Percentiles rank a stretch among this genome's conserved stretches.
phyloP scores from a whole-genome alignment of 2,797 vertebrate species.

The Antennarius maculatus region DNA sequence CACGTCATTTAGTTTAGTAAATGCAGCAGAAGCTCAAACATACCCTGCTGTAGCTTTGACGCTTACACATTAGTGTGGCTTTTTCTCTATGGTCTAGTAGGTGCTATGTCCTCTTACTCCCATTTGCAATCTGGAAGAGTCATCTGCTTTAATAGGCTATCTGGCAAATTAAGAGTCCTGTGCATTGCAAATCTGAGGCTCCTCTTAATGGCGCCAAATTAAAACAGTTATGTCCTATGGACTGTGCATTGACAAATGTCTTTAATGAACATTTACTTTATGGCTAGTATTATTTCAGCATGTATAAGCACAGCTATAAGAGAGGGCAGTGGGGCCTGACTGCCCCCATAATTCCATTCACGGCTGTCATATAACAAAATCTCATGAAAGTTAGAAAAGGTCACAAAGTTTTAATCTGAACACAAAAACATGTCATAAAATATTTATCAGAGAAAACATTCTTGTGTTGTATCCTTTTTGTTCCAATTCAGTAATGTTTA shows the following conservation, averaged over 20 bases:
- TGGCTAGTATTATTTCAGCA: conserved; percentile 79
- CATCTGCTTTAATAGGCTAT: conserved; percentile 83
- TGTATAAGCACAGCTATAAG: conserved; percentile 72
- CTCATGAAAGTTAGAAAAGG: conserved; percentile 60
- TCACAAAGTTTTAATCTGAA: conserved; percentile 30
- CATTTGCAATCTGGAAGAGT: conserved; percentile 78
- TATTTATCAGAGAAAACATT: too few species aligned
- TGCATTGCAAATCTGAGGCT: conserved; percentile 80
- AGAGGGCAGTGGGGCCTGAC: conserved; percentile 66
- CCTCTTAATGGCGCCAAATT: conserved; percentile 83
- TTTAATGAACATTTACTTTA: conserved; percentile 86
- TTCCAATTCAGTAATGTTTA: too few species aligned
- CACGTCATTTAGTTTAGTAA: conserved; percentile 7
- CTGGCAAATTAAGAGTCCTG: conserved; percentile 81
- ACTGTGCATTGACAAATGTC: conserved; percentile 84
- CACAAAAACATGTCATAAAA: too few species aligned
- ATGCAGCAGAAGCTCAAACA: conserved; percentile 3
- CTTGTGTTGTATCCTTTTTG: too few species aligned
- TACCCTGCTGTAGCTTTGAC: conserved; percentile 1
- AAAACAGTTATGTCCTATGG: conserved; percentile 83
- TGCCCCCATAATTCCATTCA: conserved; percentile 49
- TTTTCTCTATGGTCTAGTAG: conserved; percentile 58
- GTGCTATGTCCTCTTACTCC: conserved; percentile 66
- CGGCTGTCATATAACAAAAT: conserved; percentile 45
- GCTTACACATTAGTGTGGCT: conserved; percentile 36